Evolutionary conservation across 2,888 invertebrate species (phyloP).

Genomic region (Trachelus tabidus): DNA sequence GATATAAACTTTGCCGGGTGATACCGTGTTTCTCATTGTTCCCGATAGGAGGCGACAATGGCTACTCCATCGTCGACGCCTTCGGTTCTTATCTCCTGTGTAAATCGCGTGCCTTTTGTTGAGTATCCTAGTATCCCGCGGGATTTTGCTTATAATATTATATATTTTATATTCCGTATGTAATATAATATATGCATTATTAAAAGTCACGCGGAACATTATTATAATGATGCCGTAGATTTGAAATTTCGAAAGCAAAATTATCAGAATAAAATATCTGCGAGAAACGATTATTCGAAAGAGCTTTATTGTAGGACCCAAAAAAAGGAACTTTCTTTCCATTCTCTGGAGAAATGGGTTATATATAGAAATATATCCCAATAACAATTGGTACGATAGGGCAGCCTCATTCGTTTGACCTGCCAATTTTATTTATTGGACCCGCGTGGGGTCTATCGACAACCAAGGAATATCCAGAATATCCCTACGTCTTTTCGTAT

Average conservation of each 20-base stretch:
- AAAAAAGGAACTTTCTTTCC: not conserved
- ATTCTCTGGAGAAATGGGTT: not conserved
- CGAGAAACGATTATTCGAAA: not conserved
- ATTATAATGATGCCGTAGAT: not conserved
- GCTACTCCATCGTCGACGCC: conserved; percentile 12
- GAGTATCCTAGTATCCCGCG: not conserved
- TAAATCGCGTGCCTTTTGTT: conserved; percentile 23
- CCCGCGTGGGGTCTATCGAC: not conserved
- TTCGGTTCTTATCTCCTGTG: conserved; percentile 23
- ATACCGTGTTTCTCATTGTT: not conserved
- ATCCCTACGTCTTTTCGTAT: not conserved
- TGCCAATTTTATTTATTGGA: not conserved
- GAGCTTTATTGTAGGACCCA: not conserved
- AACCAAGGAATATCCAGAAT: not conserved
- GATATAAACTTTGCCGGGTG: not conserved
- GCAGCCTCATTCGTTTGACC: not conserved
- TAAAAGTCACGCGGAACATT: not conserved
- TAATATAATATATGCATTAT: not conserved
- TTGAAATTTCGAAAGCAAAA: not conserved
- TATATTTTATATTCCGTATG: not conserved
- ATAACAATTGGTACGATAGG: not conserved
- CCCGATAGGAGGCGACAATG: conserved; percentile 9
- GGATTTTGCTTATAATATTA: not conserved
- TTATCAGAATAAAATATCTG: not conserved
- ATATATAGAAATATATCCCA: not conserved